Evolutionary conservation across 2,113 vertebrate genomes (phyloP), one percentile per base, ranked within the genome.

Genomic region (Chaenocephalus aceratus): DNA sequence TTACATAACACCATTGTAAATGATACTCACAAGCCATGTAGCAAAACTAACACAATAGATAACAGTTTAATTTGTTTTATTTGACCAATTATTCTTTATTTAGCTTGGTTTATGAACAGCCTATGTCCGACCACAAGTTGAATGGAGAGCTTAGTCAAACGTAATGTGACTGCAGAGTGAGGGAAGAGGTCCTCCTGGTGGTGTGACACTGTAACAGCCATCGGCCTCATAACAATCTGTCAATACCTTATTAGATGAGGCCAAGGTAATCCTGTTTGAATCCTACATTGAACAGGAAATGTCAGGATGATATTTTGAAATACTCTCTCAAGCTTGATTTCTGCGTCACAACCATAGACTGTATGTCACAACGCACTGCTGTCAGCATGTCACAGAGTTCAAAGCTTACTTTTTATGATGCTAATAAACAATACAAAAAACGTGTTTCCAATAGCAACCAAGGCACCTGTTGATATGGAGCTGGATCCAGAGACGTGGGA

Each of bases 401-500:
- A 45, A 15, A 68, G 60, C 44, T 46, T 41, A 53, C 48, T 46
- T 9, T 5, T 44, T 30, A 41, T 53, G 41, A 21, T 36, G 63
- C 57, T 41, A n/a, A 76, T 66, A 85, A 66, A 58, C 30, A 30
- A 30, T 30, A 57, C 34, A 5, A 10, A 45, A 53, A 15, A 64
- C 77, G 60, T 89, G 64, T 82, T 88, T 89, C 85, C 90, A 63
- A 72, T 73, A 99, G 98, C 97, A 36, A 93, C 96, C 51, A 99
- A 97, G 84, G 96, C 97, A 14, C 94, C 97, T 69, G 95, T 96
- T 74, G 97, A 99, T 86, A 95, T 98, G 90, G 97, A 98, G 89
- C 95, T 99, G 88, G 97, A 99, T 90, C 94, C 97, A 68, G 97
- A 99, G 77, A 91, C 96, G 58, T 99, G 98, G 98, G 98, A 99